Conservation (phyloP, 2,797 vertebrate species). For the Notolabrus celidotus region DNA sequence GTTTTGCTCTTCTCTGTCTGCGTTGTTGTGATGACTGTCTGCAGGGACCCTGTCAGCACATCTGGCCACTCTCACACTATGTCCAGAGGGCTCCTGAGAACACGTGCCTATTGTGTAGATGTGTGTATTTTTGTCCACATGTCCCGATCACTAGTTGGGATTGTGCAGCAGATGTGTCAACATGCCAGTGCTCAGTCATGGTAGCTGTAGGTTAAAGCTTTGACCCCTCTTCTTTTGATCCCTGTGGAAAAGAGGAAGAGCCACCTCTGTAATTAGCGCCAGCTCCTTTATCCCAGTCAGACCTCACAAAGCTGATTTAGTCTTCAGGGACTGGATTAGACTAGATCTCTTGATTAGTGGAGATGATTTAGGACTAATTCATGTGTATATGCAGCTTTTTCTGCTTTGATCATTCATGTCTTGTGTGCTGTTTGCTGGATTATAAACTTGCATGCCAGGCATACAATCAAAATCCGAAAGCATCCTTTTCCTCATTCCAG, state of each 20-base stretch:
- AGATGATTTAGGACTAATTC: constrained; percentile 31
- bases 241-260: constrained; percentile 15
- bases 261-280: constrained; percentile 52
- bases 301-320: constrained; percentile 53
- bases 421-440: constrained; percentile 44
- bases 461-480: constrained; percentile 29
- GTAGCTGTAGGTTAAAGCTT: constrained; percentile 31
- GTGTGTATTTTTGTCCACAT: constrained; percentile 25
- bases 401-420: constrained; percentile 30
- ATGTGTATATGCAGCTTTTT: constrained; percentile 10
- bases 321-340: constrained; percentile 40
- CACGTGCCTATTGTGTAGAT: constrained; percentile 10
- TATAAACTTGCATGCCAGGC: constrained; percentile 40
- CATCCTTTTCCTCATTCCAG: constrained; percentile 57
- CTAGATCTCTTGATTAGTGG: constrained; percentile 41
- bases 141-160: constrained; percentile 22
- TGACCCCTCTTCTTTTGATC: constrained; percentile 38
- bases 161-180: constrained; percentile 47
- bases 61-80: constrained; percentile 59
- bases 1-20: constrained; percentile 28
- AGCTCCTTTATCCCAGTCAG: constrained; percentile 28
- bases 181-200: constrained; percentile 43
- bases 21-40: constrained; percentile 27
- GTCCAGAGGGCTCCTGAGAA: constrained; percentile 48
- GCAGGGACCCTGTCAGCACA: constrained; percentile 60